Conservation (phyloP, 2,888 invertebrate species). For the Pristionchus mayeri region DNA sequence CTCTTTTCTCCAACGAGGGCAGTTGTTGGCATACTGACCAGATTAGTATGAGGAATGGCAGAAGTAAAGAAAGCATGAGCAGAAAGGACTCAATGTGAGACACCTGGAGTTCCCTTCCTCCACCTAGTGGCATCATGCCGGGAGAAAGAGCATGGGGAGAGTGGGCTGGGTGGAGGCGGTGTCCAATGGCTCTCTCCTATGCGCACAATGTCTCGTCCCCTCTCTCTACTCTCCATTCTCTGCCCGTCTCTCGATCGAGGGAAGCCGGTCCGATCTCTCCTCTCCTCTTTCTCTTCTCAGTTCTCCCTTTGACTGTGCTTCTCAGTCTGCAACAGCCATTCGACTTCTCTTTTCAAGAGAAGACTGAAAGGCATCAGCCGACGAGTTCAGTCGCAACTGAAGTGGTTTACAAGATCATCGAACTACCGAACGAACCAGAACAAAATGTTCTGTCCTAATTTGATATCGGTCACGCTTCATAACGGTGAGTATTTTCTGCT, state of each 20-base stretch:
- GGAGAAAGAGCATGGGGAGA: not conserved
- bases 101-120: constrained; percentile 28
- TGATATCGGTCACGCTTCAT: constrained; percentile 22
- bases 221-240: not conserved
- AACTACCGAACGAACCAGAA: constrained; percentile 31
- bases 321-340: constrained; percentile 36
- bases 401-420: not conserved
- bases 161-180: constrained; percentile 31
- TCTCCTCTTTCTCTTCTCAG: constrained; percentile 14
- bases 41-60: not conserved
- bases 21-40: not conserved
- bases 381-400: constrained; percentile 1
- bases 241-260: constrained; percentile 8
- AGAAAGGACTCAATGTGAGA: not conserved
- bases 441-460: constrained; percentile 42
- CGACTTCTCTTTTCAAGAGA: constrained; percentile 47
- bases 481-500: constrained; percentile 17
- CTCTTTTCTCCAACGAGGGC: not conserved
- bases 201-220: not conserved
- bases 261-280: constrained; percentile 32
- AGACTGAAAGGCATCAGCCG: constrained; percentile 22
- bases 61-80: not conserved
- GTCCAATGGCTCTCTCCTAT: constrained; percentile 21
- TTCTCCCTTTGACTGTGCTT: constrained; percentile 33
- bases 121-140: not conserved